A percentile compares a stretch with the other conserved stretches of the same genome.
Conservation (phyloP, 2,797 vertebrate genomes). For the Sorex maritimensis region DNA sequence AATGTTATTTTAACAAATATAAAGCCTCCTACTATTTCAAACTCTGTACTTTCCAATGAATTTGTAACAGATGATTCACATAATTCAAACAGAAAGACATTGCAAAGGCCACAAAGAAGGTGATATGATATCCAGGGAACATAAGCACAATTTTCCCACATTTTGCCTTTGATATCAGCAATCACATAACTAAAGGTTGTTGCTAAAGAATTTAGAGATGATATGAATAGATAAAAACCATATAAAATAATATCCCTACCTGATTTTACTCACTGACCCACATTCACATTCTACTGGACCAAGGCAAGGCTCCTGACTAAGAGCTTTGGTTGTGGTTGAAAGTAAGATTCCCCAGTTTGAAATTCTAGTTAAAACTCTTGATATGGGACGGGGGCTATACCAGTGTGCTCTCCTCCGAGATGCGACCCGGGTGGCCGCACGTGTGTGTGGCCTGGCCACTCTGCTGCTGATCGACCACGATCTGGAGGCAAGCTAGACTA, state of each 20-base stretch:
- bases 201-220: neutral
- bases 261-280: neutral
- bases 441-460: too few species aligned
- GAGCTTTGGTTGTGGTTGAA: neutral
- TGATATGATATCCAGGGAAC: conserved; percentile 10
- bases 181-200: conserved; percentile 41
- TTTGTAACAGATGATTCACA: conserved; percentile 22
- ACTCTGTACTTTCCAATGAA: conserved; percentile 1
- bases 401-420: too few species aligned
- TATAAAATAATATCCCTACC: neutral
- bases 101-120: neutral
- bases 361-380: neutral
- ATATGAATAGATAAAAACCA: conserved; percentile 25
- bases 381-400: neutral
- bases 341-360: neutral
- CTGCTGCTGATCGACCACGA: too few species aligned
- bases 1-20: neutral
- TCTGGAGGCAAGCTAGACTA: too few species aligned
- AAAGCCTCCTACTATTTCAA: neutral
- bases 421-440: too few species aligned
- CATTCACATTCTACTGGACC: neutral
- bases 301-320: neutral
- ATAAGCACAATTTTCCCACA: neutral
- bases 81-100: neutral
- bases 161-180: conserved; percentile 35